A percentile compares a stretch with the other conserved stretches of the same genome.
These are phyloP conservation scores for Penelope pileata DNA, from an alignment of 2,113 vertebrate genomes.

Conservation along the genomic window DNA sequence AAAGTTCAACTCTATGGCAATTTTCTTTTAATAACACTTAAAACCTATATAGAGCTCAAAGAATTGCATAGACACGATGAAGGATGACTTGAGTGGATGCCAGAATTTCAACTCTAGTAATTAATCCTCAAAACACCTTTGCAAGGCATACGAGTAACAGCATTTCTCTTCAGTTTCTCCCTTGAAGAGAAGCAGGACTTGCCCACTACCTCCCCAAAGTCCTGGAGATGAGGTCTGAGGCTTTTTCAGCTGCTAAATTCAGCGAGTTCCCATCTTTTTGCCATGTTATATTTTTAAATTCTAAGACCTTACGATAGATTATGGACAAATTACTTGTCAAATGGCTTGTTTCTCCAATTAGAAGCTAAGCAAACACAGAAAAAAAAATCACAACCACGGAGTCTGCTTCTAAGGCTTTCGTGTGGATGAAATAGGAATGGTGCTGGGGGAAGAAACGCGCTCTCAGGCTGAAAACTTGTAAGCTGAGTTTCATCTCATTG, in stretches of 20 bases:
- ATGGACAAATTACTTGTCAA: slow-evolving; percentile 5
- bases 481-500: slow-evolving; percentile 49
- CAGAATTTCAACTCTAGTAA: background rate
- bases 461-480: slow-evolving; percentile 61
- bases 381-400: background rate
- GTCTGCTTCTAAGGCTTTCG: slow-evolving; percentile 13
- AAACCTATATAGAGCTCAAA: slow-evolving; percentile 19
- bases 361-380: slow-evolving; percentile 20
- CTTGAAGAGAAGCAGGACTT: background rate
- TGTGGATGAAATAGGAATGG: background rate
- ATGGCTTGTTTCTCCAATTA: slow-evolving; percentile 5
- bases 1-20: slow-evolving; percentile 49
- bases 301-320: background rate
- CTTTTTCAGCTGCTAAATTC: background rate
- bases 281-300: background rate
- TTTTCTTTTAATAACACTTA: slow-evolving; percentile 57
- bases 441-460: background rate
- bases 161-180: background rate
- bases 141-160: background rate
- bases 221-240: background rate
- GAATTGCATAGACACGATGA: slow-evolving; percentile 25
- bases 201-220: background rate
- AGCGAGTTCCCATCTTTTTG: background rate
- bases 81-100: slow-evolving; percentile 23
- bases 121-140: slow-evolving; percentile 41